phyloP scores from a whole-genome alignment of 2,888 invertebrate species.

The Andricus curvator region DNA sequence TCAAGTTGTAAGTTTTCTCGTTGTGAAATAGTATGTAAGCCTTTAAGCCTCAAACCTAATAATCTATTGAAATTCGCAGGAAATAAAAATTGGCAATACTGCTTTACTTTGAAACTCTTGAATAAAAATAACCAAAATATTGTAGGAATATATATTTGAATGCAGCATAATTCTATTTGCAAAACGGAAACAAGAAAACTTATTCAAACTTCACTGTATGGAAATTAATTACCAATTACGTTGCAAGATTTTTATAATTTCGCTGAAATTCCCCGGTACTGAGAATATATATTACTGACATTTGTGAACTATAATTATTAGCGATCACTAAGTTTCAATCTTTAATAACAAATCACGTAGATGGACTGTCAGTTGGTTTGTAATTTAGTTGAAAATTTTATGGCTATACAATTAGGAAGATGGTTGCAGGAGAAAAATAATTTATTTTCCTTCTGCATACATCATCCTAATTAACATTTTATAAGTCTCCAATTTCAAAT shows the following conservation, averaged over 20 bases:
- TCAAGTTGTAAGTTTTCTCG: conserved; percentile 34
- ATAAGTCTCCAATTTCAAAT: no score
- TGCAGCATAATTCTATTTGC: neutral
- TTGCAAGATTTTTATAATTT: neutral
- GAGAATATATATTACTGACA: conserved; percentile 7
- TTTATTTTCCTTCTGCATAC: no score
- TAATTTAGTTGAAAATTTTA: neutral
- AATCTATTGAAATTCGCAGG: neutral
- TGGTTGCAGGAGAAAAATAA: no score
- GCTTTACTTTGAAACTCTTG: neutral
- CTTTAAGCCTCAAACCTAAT: conserved; percentile 26
- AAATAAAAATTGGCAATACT: neutral
- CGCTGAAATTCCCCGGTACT: neutral
- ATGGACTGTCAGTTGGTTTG: neutral
- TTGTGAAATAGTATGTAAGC: conserved; percentile 7
- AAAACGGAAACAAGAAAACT: neutral
- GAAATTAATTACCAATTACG: neutral
- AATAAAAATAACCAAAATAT: neutral
- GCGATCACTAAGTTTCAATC: neutral
- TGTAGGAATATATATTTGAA: neutral
- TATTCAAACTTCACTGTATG: neutral
- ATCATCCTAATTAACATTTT: no score
- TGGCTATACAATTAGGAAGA: neutral
- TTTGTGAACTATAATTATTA: neutral
- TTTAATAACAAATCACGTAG: neutral